These are phyloP conservation scores for Callocephalon fimbriatum DNA, from an alignment of 2,113 vertebrate species.

Conservation along the genomic window DNA sequence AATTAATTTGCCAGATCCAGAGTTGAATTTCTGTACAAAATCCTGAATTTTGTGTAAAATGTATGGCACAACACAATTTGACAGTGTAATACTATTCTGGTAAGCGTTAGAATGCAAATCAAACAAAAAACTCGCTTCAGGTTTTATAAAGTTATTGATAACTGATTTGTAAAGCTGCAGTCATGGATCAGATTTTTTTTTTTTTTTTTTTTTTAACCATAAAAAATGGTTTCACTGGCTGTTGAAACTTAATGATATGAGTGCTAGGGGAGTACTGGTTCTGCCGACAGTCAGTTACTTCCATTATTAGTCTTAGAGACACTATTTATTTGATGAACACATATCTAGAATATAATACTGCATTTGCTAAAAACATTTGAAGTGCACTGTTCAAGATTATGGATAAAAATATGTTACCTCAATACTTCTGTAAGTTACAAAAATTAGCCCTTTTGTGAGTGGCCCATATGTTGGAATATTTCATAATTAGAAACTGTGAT, in stretches of 20 bases:
- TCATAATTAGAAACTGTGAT: neutral
- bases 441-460: neutral
- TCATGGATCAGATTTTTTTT: neutral
- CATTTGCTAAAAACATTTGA: neutral
- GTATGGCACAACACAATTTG: neutral
- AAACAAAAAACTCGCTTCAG: neutral
- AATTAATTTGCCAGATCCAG: neutral
- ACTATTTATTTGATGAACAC: neutral
- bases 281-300: neutral
- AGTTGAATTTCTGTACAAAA: neutral
- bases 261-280: neutral
- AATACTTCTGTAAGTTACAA: neutral
- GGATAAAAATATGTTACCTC: neutral
- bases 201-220: neutral
- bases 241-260: neutral
- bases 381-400: neutral
- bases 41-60: neutral
- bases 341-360: neutral
- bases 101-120: neutral
- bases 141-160: neutral
- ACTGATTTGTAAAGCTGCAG: neutral
- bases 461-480: neutral
- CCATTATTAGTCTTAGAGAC: neutral
- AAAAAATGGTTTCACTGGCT: neutral
- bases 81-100: neutral